These are phyloP conservation scores for Pangasius macronema DNA, from an alignment of 2,797 vertebrate genomes.

Conservation along the genomic window DNA sequence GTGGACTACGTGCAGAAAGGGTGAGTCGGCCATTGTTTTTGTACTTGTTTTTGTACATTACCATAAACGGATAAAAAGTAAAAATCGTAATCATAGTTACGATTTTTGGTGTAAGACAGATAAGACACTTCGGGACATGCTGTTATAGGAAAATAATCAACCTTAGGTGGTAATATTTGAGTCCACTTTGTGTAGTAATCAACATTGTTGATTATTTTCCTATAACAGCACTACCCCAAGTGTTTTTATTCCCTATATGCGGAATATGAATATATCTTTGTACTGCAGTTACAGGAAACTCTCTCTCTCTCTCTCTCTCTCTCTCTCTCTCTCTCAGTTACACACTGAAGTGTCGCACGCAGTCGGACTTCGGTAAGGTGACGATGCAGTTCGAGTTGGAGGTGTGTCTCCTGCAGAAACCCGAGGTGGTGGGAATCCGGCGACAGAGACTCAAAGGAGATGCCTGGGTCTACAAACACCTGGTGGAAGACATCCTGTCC, in stretches of 20 bases:
- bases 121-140: neutral
- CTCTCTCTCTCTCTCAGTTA: conserved; percentile 73
- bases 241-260: neutral
- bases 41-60: neutral
- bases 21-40: conserved; percentile 69
- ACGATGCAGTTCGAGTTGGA: conserved; percentile 92
- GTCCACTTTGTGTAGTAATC: no score
- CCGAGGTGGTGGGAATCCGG: conserved; percentile 82
- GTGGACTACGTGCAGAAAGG: conserved; percentile 90
- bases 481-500: conserved; percentile 90
- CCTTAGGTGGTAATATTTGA: neutral
- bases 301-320: neutral
- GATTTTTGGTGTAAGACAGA: neutral
- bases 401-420: conserved; percentile 86
- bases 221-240: neutral
- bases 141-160: neutral
- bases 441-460: conserved; percentile 92
- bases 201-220: no score
- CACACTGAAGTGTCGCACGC: conserved; percentile 86
- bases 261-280: neutral
- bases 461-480: conserved; percentile 94
- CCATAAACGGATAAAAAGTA: neutral
- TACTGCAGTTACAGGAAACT: neutral
- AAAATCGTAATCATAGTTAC: no score
- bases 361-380: conserved; percentile 88